Evolutionary conservation across 92 coral and sea anemone genomes (phyloP).

Genomic region (Porites rus): DNA sequence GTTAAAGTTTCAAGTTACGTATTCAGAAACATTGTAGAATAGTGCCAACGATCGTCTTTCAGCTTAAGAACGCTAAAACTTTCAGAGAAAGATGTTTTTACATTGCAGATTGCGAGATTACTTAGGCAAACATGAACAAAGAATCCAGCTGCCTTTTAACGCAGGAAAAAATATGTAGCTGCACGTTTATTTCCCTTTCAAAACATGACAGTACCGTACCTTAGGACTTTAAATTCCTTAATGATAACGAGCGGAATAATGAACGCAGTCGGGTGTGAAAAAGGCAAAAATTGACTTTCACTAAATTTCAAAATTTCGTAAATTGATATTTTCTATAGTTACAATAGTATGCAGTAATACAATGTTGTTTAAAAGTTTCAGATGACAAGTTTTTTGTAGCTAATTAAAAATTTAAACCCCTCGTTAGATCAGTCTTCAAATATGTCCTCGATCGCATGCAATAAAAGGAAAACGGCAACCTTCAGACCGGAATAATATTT

Average conservation of each 20-base stretch:
- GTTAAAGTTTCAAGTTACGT: neutral
- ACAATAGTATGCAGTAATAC: conserved; percentile 21
- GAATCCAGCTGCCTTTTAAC: conserved; percentile 35
- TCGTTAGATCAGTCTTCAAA: conserved; percentile 46
- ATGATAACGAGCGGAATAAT: conserved; percentile 33
- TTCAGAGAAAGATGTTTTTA: neutral
- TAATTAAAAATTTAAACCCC: conserved; percentile 33
- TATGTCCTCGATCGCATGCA: conserved; percentile 34
- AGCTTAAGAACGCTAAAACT: neutral
- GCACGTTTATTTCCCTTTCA: neutral
- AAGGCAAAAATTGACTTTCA: neutral
- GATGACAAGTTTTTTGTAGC: neutral
- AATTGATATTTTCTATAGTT: neutral
- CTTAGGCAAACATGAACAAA: conserved; percentile 17
- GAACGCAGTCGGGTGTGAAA: conserved; percentile 30
- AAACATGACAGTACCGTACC: too few species aligned
- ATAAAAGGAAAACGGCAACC: conserved; percentile 37
- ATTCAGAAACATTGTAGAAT: neutral
- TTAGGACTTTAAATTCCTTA: neutral
- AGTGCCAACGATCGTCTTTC: too few species aligned
- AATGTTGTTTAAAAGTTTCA: neutral
- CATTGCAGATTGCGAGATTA: neutral
- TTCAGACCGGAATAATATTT: conserved; percentile 17
- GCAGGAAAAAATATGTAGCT: neutral
- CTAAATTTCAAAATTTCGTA: neutral